Base-by-base conservation (phyloP, 1,140 invertebrate genomes). In the Daktulosphaira vitifoliae region DNA sequence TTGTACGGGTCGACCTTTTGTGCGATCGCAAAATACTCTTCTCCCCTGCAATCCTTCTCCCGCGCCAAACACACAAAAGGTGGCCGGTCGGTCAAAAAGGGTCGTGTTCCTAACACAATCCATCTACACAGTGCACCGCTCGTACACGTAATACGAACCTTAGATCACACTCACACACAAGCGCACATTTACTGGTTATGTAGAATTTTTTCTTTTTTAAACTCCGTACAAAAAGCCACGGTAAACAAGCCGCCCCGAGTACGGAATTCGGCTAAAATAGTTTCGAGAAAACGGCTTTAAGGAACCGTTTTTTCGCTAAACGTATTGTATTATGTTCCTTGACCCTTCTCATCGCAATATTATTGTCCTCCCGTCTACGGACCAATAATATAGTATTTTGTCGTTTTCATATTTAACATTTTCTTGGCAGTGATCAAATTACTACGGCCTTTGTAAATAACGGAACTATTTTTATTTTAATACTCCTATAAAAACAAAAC, bases 111-210 rank as follows among this genome's bases (percentile, higher is more conserved):
- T 3, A 29, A 48, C 39, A 62, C 26, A 26, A 26, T 62, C 44
- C 56, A 39, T 62, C 39, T 48, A 39, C 39, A 44, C n/a, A 44
- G n/a, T n/a, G n/a, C n/a, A 44, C 39, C 11, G 9, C 9, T 7
- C 39, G 39, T 18, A 62, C 38, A 48, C 56, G 56, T 59, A 59
- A 59, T 59, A 59, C 54, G 54, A 59, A 59, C 54, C 54, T 59
- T 59, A 59, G 26, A 59, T 59, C 39, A 59, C 38, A 59, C 54
- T 25, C 23, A 22, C n/a, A 38, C 29, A 33, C 29, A 33, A 5
- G 11, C 29, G 11, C 29, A 11, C 29, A 33, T 11, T 6, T 6
- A 5, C 29, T 5, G 11, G 29, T 33, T 33, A 33, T 33, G 29
- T 33, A 33, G 29, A n/a, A 46, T 56, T 39, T 18, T 59, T 42